Evolutionary conservation across 2,113 vertebrate species (phyloP).

Genomic region (Cyprinodon tularosa): DNA sequence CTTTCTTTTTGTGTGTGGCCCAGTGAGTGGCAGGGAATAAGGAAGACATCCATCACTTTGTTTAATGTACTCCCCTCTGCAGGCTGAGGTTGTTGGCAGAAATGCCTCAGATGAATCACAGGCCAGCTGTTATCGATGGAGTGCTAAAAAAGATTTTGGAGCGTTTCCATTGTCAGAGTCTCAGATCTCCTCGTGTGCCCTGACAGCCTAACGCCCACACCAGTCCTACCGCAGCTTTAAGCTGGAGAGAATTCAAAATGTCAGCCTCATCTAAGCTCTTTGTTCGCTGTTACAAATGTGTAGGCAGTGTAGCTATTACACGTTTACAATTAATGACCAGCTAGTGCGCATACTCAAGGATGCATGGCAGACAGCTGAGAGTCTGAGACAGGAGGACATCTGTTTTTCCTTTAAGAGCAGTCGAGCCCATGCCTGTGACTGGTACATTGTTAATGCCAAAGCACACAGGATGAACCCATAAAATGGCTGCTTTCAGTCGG

Average conservation of each 20-base stretch:
- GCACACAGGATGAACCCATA: constrained; percentile 69
- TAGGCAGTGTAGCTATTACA: not conserved
- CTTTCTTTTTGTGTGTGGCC: constrained; percentile 4
- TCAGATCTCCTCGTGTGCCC: constrained; percentile 55
- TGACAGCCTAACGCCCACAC: constrained; percentile 22
- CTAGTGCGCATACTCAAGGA: constrained; percentile 23
- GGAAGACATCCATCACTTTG: constrained; percentile 10
- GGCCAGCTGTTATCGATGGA: constrained; percentile 63
- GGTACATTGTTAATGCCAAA: constrained; percentile 64
- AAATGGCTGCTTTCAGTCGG: constrained; percentile 63
- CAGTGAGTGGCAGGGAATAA: constrained; percentile 16
- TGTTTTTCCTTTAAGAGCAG: constrained; percentile 65
- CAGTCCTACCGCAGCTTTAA: constrained; percentile 24
- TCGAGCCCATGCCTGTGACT: constrained; percentile 56
- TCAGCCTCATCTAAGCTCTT: not conserved
- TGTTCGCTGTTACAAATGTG: not conserved
- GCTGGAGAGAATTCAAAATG: constrained; percentile 22
- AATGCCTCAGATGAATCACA: constrained; percentile 53
- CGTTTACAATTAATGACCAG: not conserved
- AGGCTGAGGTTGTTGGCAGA: constrained; percentile 36
- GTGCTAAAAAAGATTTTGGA: constrained; percentile 66
- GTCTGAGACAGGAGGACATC: constrained; percentile 58
- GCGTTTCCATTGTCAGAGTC: constrained; percentile 43
- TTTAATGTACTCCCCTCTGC: constrained; percentile 27
- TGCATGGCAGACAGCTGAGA: constrained; percentile 62